Evolutionary conservation across 2,797 vertebrate genomes (phyloP).

Genomic region (Macroramphosus scolopax): DNA sequence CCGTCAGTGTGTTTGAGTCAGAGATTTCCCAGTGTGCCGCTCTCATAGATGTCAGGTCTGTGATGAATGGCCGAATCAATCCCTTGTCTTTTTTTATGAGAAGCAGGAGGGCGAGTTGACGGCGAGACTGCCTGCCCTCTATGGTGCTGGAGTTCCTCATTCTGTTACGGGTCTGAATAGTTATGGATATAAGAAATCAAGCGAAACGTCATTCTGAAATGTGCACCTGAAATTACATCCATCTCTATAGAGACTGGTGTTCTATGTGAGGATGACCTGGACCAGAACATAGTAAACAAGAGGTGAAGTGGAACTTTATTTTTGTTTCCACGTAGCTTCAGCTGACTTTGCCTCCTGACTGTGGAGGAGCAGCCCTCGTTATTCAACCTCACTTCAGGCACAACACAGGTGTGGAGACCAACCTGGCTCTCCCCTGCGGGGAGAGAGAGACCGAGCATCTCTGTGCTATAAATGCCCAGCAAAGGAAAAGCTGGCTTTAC

Average conservation of each 20-base stretch:
- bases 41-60: conserved; percentile 18
- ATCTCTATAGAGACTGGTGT: too few relatives aligned
- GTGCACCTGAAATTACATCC: too few relatives aligned
- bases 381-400: conserved; percentile 28
- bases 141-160: conserved; percentile 21
- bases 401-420: conserved; percentile 6
- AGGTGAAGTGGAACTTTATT: conserved; percentile 4
- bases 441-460: conserved; percentile 28
- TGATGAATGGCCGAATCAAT: conserved; percentile 45
- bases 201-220: not conserved
- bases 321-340: conserved; percentile 32
- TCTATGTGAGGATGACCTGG: too few relatives aligned
- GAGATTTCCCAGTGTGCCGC: not conserved
- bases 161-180: conserved; percentile 24
- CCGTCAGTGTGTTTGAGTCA: conserved; percentile 8
- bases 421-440: conserved; percentile 13
- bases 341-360: conserved; percentile 22
- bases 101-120: conserved; percentile 12
- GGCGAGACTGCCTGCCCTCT: conserved; percentile 15
- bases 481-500: conserved; percentile 43
- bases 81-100: conserved; percentile 13
- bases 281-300: too few relatives aligned
- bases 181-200: conserved; percentile 10
- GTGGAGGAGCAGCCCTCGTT: conserved; percentile 44
- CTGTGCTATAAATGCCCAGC: conserved; percentile 52